Conservation (phyloP, 2,888 invertebrate species). For the Trachelus troglodyta region DNA sequence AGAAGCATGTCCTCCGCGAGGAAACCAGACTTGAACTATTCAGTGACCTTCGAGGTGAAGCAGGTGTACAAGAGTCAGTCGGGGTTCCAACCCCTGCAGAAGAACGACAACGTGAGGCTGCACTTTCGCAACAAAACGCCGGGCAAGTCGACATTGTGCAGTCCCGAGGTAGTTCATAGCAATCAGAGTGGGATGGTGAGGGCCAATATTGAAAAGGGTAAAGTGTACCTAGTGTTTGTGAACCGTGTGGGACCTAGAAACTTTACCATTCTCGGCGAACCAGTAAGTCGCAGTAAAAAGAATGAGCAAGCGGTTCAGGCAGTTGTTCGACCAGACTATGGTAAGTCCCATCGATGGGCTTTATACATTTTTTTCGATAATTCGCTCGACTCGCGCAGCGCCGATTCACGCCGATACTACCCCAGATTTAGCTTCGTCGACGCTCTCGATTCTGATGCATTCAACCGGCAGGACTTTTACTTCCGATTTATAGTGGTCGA, state of each 20-base stretch:
- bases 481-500: neutral
- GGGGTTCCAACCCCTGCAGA: slow-evolving; percentile 63
- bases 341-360: slow-evolving; percentile 43
- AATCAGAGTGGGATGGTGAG: slow-evolving; percentile 66
- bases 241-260: slow-evolving; percentile 71
- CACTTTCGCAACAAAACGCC: slow-evolving; percentile 68
- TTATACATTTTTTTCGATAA: too few relatives aligned
- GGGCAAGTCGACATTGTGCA: slow-evolving; percentile 62
- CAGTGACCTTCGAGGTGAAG: slow-evolving; percentile 75
- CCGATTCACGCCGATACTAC: too few relatives aligned
- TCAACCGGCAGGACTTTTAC: neutral
- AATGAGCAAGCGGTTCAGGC: slow-evolving; percentile 65
- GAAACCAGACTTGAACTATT: slow-evolving; percentile 70
- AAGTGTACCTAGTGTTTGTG: slow-evolving; percentile 73
- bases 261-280: slow-evolving; percentile 70
- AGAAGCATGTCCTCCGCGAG: slow-evolving; percentile 73
- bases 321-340: slow-evolving; percentile 65
- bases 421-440: too few relatives aligned
- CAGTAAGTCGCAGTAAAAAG: slow-evolving; percentile 67
- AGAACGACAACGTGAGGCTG: slow-evolving; percentile 68
- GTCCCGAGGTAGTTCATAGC: slow-evolving; percentile 44
- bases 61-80: slow-evolving; percentile 73
- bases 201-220: slow-evolving; percentile 70
- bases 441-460: too few relatives aligned
- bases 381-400: too few relatives aligned